Evolutionary conservation across 2,113 vertebrate genomes (phyloP).

Genomic region (Bungarus multicinctus): DNA sequence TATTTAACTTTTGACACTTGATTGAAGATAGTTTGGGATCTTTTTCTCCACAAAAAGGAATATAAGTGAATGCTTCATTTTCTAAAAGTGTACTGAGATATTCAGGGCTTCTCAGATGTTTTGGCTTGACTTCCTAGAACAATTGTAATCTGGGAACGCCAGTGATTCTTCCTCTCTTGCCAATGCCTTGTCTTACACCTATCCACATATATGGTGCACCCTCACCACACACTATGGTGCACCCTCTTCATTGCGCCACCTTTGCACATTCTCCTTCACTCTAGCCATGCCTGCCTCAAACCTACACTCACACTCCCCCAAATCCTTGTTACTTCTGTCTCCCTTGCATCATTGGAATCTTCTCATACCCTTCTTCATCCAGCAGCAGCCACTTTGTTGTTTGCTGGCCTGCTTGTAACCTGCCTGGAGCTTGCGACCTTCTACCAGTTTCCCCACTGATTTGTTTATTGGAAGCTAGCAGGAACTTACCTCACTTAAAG

Average conservation of each 20-base stretch:
- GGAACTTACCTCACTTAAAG: not conserved
- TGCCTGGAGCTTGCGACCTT: not conserved
- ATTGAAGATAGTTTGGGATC: not conserved
- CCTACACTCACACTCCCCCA: not conserved
- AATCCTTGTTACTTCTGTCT: not conserved
- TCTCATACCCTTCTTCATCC: not conserved
- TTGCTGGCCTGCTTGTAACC: not conserved
- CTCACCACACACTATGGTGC: too few species aligned
- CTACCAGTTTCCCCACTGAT: not conserved
- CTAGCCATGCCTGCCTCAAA: not conserved
- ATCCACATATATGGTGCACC: not conserved
- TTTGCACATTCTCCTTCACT: not conserved
- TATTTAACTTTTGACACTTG: not conserved
- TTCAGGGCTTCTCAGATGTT: not conserved
- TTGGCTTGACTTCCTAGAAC: not conserved
- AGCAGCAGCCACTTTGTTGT: not conserved
- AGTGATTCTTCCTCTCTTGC: not conserved
- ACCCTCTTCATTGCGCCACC: too few species aligned
- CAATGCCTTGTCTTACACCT: not conserved
- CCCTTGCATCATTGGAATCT: not conserved
- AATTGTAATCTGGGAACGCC: not conserved
- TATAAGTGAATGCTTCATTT: not conserved
- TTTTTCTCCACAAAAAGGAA: not conserved
- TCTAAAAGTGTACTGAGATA: not conserved
- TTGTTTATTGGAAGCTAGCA: not conserved